Evolutionary conservation across 2,113 vertebrate genomes (phyloP).

Genomic region (Morone saxatilis): DNA sequence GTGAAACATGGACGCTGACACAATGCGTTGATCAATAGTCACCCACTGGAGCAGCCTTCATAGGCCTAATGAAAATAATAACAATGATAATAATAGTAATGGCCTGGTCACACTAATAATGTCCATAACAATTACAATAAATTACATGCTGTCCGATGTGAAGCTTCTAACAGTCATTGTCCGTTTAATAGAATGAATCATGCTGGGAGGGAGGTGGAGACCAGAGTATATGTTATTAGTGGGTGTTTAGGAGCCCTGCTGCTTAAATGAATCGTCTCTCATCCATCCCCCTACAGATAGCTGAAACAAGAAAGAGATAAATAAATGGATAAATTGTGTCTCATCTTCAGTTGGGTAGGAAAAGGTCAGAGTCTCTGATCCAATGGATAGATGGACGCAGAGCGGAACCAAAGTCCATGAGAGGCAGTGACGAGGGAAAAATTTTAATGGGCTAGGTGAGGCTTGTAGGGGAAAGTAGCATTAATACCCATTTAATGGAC

Average conservation of each 20-base stretch:
- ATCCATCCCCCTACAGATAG: constrained; percentile 26
- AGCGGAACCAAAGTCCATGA: constrained; percentile 28
- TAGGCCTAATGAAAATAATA: constrained; percentile 42
- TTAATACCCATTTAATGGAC: constrained; percentile 73
- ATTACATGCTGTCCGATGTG: constrained; percentile 33
- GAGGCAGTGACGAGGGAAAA: not conserved
- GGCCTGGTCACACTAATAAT: constrained; percentile 54
- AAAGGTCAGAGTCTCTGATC: constrained; percentile 36
- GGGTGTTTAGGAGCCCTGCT: not conserved
- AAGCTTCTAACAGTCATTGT: constrained; percentile 34
- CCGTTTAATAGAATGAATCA: constrained; percentile 59
- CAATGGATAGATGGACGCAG: not conserved
- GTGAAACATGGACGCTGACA: constrained; percentile 42
- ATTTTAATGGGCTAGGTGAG: constrained; percentile 46
- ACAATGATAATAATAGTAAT: constrained; percentile 53
- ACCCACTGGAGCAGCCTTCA: not conserved
- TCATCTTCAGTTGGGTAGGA: constrained; percentile 12
- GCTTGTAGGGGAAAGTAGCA: constrained; percentile 41
- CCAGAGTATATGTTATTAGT: constrained; percentile 14
- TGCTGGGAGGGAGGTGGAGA: not conserved
- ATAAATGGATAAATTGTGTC: constrained; percentile 43
- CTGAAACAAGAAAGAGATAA: constrained; percentile 14
- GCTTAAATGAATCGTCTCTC: constrained; percentile 6
- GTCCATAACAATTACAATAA: constrained; percentile 56
- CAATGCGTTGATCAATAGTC: constrained; percentile 54